Base-by-base conservation (phyloP, 2,113 vertebrate genomes). In the Leptocoma aspasia region DNA sequence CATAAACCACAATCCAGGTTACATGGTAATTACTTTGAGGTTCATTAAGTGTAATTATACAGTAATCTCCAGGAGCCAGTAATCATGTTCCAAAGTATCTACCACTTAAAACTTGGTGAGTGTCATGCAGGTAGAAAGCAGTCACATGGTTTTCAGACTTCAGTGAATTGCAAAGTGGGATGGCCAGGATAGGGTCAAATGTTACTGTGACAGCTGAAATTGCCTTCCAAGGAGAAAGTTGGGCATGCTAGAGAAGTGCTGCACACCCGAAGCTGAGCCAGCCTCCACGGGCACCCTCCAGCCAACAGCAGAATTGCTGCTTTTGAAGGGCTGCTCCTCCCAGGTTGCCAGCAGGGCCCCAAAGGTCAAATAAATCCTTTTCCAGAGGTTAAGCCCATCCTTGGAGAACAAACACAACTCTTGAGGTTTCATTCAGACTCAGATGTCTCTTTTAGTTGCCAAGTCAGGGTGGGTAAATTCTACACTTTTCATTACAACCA, bases 21-120 rank as follows among this genome's bases (percentile, higher is more conserved):
- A 93, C 79, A 41, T 35, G 59, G 92, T 94, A 97, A 97, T 96
- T 97, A 96, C 94, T 97, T 87, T 87, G 92, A 84, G 92, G 79
- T 93, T 94, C 97, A 96, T 98, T 97, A 97, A 97, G 89, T 96
- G 82, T 94, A 97, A 97, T 97, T 97, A 96, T 69, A 88, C 82
- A 89, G 94, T 93, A 96, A 95, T 93, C 72, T 85, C 85, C 90
- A 95, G 86, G 93, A 97, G 89, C 89, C 97, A 96, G 92, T 96
- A 96, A 97, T 96, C 28, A 26, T 92, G 94, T 96, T 97, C 85
- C 92, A 92, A 91, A 94, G 94, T 71, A 96, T 92, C 97, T 92
- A 77, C 82, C 85, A 90, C 92, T 94, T 94, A 94, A 92, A 94
- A 68, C 45, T 73, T 78, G n/a, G 82, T 24, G 82, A 85, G 87